A percentile compares a stretch with the other conserved stretches of the same genome.
These are phyloP conservation scores for Peromyscus eremicus DNA, from an alignment of 2,797 vertebrate species.

Conservation along the genomic window DNA sequence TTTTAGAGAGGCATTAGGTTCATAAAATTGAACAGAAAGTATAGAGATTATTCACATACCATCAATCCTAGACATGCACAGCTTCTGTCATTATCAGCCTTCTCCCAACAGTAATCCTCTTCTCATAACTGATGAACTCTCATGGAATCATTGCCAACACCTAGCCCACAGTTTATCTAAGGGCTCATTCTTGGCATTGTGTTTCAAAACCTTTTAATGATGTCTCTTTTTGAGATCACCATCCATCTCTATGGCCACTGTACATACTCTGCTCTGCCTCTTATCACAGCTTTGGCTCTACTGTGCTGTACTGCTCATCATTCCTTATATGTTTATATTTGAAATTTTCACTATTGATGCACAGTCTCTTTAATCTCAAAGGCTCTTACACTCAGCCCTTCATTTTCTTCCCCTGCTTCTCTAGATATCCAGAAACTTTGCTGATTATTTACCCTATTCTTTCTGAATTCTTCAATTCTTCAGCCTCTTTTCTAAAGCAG, in stretches of 20 bases:
- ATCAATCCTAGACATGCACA: too few species aligned
- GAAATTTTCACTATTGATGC: background rate
- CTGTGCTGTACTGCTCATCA: background rate
- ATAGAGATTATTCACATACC: background rate
- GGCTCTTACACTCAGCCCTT: background rate
- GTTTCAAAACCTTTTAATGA: background rate
- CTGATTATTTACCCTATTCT: background rate
- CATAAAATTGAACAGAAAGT: background rate
- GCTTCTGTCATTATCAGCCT: background rate
- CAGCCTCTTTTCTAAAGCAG: background rate
- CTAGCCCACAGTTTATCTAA: background rate
- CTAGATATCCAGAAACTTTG: background rate
- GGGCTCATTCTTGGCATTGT: background rate
- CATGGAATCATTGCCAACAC: background rate
- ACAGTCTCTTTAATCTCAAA: background rate
- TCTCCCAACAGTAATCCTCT: background rate
- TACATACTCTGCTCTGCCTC: background rate
- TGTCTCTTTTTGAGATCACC: background rate
- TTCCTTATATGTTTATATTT: background rate
- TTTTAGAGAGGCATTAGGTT: slow-evolving; percentile 5
- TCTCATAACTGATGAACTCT: background rate
- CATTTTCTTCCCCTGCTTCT: background rate
- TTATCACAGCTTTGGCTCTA: background rate
- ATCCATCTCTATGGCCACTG: too few species aligned
- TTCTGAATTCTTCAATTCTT: background rate